A percentile compares a stretch with the other conserved stretches of the same genome.
Conservation (phyloP, 2,113 vertebrate species). For the Dipodomys spectabilis region DNA sequence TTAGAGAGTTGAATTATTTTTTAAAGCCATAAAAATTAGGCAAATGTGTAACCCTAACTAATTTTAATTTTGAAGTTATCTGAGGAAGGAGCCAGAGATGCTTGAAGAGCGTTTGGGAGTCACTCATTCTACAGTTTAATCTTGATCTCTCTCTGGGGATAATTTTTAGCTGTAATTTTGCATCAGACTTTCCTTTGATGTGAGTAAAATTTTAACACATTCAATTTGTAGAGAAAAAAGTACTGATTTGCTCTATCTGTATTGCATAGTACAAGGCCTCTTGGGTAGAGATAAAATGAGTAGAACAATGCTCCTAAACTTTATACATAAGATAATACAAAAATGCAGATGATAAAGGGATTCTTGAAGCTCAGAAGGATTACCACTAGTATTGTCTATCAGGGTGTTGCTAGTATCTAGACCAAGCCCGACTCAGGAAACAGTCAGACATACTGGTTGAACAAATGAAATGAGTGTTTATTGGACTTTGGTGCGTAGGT, state of each 20-base stretch:
- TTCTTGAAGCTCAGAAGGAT: neutral
- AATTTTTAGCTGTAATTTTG: conserved; percentile 5
- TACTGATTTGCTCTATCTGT: neutral
- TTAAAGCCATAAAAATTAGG: neutral
- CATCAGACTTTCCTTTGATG: neutral
- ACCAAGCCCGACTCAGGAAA: neutral
- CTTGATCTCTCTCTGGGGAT: neutral
- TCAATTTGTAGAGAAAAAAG: neutral
- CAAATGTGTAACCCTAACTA: conserved; percentile 20
- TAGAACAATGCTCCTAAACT: neutral
- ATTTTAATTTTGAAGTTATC: neutral
- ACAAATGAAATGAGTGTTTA: neutral
- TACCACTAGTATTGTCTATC: neutral
- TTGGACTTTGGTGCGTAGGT: neutral
- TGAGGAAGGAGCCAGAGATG: neutral
- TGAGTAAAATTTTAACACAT: neutral
- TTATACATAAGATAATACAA: neutral
- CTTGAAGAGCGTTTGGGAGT: neutral
- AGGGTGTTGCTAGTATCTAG: neutral
- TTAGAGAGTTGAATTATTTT: neutral
- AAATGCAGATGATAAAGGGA: neutral
- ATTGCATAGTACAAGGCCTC: neutral
- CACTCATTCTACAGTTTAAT: neutral
- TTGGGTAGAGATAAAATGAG: neutral
- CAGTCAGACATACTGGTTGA: neutral